A percentile compares a stretch with the other conserved stretches of the same genome.
phyloP scores from a whole-genome alignment of 2,888 invertebrate genomes.

The Synanthedon myopaeformis region DNA sequence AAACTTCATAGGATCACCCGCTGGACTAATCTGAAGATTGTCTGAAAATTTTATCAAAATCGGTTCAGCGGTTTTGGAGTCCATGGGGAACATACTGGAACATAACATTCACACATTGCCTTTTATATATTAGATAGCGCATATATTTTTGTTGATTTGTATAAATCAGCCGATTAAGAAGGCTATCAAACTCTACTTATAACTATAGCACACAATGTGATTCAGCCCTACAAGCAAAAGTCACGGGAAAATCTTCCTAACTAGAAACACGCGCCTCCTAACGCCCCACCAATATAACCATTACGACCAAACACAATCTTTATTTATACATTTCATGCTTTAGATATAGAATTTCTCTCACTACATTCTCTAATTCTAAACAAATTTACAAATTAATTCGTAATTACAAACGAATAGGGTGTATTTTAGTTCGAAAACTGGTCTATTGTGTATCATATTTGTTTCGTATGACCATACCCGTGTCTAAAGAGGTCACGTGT shows the following conservation, averaged over 20 bases:
- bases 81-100: no score
- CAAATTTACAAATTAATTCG: background rate
- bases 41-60: no score
- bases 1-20: no score
- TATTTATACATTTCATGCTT: conserved; percentile 53
- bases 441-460: background rate
- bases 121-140: no score
- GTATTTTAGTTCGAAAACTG: background rate
- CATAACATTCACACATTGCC: no score
- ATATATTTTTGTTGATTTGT: no score
- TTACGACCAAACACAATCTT: conserved; percentile 35
- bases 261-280: conserved; percentile 41
- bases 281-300: conserved; percentile 53
- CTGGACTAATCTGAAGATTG: no score
- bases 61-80: no score
- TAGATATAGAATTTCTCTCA: conserved; percentile 22
- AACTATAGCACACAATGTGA: no score
- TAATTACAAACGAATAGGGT: background rate
- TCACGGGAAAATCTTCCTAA: conserved; percentile 56
- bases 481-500: conserved; percentile 53
- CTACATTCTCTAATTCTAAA: conserved; percentile 8
- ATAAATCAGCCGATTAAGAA: no score
- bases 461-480: conserved; percentile 12
- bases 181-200: no score
- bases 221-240: conserved; percentile 11